Base-by-base conservation (phyloP, 1,140 invertebrate genomes). In the Colletes latitarsis region DNA sequence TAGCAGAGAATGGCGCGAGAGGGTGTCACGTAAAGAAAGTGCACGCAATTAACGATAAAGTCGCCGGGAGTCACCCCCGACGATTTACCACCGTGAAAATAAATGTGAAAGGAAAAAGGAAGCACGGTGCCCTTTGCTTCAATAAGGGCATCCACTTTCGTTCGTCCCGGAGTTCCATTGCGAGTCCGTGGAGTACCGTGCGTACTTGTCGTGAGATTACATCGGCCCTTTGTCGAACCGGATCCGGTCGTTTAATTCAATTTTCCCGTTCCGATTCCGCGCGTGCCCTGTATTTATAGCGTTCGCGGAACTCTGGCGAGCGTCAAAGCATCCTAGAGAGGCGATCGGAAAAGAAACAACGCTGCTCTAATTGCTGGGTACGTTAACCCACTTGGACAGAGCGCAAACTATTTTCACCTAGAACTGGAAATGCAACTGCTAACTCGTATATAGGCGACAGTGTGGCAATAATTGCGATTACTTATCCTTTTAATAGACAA, bases 121-220 rank as follows among this genome's bases (percentile, higher is more conserved):
- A 41, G 21, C 10, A 49, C 10, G 10, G 39, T 63, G 60, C 49
- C 39, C 70, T 57, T 43, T 19, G 39, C 49, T 55, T 53, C 69
- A 72, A 66, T 57, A 64, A 73, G 69, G 77, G 52, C 68, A 53
- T 53, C 49, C 58, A 66, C 77, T 79, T 79, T 66, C 55, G 55
- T 78, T 78, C 69, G 60, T 73, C n/a, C n/a, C 19, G 19, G 77
- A 73, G 60, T 73, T 72, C 60, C 77, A 73, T 79, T 79, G 64
- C 58, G 72, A 66, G 30, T 17, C 77, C 55, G 60, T 43, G 72
- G 72, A 73, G 69, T 64, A 71, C 49, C 70, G 60, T 79, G 70
- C 60, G 60, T 79, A 73, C 77, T 79, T 39, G 41, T 46, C 10
- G 68, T 64, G 53, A 77, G 76, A 77, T 77, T 77, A 77, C 67